Evolutionary conservation across 2,113 vertebrate species (phyloP).

Genomic region (Nettapus auritus): DNA sequence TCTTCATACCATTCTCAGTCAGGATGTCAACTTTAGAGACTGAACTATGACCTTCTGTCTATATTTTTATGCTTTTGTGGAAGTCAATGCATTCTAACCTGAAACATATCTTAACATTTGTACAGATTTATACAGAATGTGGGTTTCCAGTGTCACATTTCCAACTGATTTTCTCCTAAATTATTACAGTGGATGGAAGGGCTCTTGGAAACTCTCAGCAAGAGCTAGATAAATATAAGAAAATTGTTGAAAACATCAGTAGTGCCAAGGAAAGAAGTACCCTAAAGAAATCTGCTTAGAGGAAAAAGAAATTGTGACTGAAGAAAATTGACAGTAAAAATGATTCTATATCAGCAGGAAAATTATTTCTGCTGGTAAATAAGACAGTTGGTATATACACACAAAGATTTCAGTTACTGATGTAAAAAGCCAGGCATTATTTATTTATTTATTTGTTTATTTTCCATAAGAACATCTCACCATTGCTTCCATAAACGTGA

Average conservation of each 20-base stretch:
- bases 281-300: not conserved
- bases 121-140: not conserved
- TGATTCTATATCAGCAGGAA: not conserved
- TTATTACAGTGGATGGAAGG: not conserved
- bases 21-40: not conserved
- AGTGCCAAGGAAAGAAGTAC: not conserved
- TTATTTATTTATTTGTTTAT: not conserved
- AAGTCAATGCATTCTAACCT: not conserved
- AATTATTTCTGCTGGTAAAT: not conserved
- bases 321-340: not conserved
- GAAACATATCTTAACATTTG: not conserved
- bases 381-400: fast-evolving
- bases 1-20: not conserved
- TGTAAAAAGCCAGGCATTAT: not conserved
- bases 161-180: not conserved
- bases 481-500: not conserved
- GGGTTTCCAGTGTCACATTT: not conserved
- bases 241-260: not conserved
- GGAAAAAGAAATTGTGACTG: not conserved
- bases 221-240: not conserved
- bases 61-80: not conserved
- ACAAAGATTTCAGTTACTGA: not conserved
- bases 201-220: not conserved
- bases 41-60: not conserved
- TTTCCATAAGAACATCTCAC: not conserved